A percentile compares a stretch with the other conserved stretches of the same genome.
phyloP scores from a whole-genome alignment of 2,113 vertebrate species.

The Himantopus leucocephalus region DNA sequence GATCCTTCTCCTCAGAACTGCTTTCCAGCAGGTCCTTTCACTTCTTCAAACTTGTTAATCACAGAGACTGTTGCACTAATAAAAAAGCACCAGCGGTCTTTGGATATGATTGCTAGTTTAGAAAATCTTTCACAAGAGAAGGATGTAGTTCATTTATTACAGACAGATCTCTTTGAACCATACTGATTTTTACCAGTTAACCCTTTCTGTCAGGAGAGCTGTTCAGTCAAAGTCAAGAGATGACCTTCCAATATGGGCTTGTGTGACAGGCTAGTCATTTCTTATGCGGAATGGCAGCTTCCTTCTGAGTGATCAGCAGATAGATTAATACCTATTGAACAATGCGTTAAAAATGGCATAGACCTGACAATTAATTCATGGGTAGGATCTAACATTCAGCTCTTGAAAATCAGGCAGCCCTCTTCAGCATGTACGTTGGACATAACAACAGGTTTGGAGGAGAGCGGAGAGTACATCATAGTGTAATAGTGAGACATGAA shows the following conservation, averaged over 20 bases:
- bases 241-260: neutral
- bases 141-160: neutral
- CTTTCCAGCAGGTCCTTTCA: neutral
- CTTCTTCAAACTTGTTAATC: neutral
- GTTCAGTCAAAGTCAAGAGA: neutral
- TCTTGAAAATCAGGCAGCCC: neutral
- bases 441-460: neutral
- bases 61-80: neutral
- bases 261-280: neutral
- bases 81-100: neutral
- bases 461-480: neutral
- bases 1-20: too few relatives aligned
- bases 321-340: neutral
- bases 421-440: neutral
- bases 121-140: conserved; percentile 9
- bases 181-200: conserved; percentile 33
- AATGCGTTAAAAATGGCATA: neutral
- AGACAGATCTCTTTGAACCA: neutral
- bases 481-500: neutral
- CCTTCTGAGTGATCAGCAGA: neutral
- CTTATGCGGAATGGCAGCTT: neutral
- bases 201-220: conserved; percentile 16
- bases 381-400: neutral
- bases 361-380: neutral
- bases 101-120: neutral